Evolutionary conservation across 2,113 vertebrate genomes (phyloP).

Genomic region (Misgurnus anguillicaudatus): DNA sequence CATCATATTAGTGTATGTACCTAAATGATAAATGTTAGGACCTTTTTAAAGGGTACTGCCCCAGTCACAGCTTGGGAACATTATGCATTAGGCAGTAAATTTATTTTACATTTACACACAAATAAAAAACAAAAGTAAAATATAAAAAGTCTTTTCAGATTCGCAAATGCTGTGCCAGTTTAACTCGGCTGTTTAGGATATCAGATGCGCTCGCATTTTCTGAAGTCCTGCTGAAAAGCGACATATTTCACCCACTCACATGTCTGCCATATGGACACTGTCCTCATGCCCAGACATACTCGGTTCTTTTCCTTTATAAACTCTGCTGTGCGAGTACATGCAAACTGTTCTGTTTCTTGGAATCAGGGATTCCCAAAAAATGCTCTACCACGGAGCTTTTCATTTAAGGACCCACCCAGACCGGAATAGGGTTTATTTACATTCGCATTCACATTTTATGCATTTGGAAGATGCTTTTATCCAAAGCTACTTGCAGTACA

Average conservation of each 20-base stretch:
- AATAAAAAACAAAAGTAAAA: not conserved
- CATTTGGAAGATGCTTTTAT: too few species aligned
- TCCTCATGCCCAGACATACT: slow-evolving; percentile 7
- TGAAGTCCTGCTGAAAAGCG: slow-evolving; percentile 11
- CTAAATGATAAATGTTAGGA: too few species aligned
- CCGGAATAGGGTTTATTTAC: too few species aligned
- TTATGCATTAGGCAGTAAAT: too few species aligned
- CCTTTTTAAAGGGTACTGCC: too few species aligned
- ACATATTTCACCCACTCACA: slow-evolving; percentile 25
- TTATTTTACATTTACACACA: not conserved
- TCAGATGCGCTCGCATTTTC: not conserved
- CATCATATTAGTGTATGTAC: too few species aligned
- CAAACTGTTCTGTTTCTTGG: not conserved
- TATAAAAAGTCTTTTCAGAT: not conserved
- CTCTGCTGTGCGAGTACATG: not conserved
- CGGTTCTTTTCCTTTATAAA: not conserved
- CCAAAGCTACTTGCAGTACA: too few species aligned
- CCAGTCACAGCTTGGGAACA: too few species aligned
- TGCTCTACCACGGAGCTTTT: too few species aligned
- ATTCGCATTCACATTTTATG: too few species aligned
- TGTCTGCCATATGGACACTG: slow-evolving; percentile 30
- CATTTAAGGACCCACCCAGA: too few species aligned
- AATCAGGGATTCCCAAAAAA: not conserved
- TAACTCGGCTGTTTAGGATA: not conserved
- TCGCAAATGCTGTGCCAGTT: not conserved